These are phyloP conservation scores for Phortica variegata DNA, from an alignment of 1,140 invertebrate species.

Conservation along the genomic window DNA sequence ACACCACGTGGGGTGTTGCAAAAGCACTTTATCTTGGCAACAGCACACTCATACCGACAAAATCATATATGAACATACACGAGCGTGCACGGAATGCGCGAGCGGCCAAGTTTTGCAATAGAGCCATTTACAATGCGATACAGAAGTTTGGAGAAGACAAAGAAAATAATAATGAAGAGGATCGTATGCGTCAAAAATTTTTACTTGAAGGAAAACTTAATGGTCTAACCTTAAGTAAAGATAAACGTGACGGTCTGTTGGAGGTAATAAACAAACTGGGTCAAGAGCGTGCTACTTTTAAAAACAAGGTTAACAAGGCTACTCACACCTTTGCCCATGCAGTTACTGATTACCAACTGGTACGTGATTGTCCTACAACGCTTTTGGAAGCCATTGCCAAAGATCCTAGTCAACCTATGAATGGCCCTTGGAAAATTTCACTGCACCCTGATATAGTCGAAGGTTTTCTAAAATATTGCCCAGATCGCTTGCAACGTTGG, in stretches of 20 bases:
- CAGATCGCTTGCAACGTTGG: conserved; percentile 72
- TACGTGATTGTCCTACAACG: conserved; percentile 74
- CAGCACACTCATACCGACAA: conserved; percentile 74
- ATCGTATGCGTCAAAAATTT: conserved; percentile 74
- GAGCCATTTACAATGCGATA: conserved; percentile 68
- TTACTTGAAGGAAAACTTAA: conserved; percentile 78
- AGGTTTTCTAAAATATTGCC: conserved; percentile 80
- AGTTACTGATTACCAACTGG: conserved; percentile 66
- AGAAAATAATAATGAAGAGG: conserved; percentile 59
- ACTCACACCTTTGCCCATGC: conserved; percentile 67
- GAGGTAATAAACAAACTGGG: conserved; percentile 60
- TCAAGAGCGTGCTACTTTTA: conserved; percentile 63
- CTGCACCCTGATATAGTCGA: conserved; percentile 71
- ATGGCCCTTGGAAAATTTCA: conserved; percentile 78
- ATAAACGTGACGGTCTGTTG: conserved; percentile 55
- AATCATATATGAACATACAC: conserved; percentile 73
- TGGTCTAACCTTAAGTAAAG: conserved; percentile 65
- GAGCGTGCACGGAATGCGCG: conserved; percentile 68
- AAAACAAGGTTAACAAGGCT: conserved; percentile 64
- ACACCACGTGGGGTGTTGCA: conserved; percentile 82
- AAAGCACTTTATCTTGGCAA: conserved; percentile 82
- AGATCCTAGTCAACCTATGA: conserved; percentile 63
- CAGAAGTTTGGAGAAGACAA: conserved; percentile 55
- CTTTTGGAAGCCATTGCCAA: conserved; percentile 68
- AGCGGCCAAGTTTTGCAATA: conserved; percentile 67